These are phyloP conservation scores for Vannuccia rotundouncinata DNA, from an alignment of 2,888 invertebrate genomes.

Conservation along the genomic window DNA sequence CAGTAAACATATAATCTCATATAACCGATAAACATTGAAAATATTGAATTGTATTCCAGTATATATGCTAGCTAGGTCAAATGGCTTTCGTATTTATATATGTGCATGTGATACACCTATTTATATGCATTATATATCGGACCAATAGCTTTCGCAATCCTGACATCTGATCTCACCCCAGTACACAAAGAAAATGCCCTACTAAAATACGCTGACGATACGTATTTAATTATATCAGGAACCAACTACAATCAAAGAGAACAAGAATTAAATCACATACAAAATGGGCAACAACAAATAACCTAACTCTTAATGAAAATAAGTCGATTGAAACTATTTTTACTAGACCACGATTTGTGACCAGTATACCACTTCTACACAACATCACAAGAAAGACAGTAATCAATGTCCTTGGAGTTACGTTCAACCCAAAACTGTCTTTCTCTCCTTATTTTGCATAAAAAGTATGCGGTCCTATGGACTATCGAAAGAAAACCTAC, in stretches of 20 bases:
- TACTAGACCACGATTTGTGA: conserved; percentile 23
- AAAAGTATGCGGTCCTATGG: conserved; percentile 8
- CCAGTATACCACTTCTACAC: conserved; percentile 20
- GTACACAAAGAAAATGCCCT: conserved; percentile 7
- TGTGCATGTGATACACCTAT: too few relatives aligned
- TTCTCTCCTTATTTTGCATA: conserved; percentile 1
- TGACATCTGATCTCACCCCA: conserved; percentile 9
- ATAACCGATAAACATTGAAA: too few relatives aligned
- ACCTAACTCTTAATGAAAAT: conserved; percentile 4
- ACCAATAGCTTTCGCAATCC: conserved; percentile 16
- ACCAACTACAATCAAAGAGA: conserved; percentile 9
- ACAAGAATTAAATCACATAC: conserved; percentile 24
- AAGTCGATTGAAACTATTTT: conserved; percentile 24
- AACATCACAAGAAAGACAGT: conserved; percentile 15
- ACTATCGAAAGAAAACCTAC: conserved; percentile 24
- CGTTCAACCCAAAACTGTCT: conserved; percentile 24
- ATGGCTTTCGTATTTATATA: too few relatives aligned
- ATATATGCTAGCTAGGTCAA: too few relatives aligned
- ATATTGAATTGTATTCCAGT: too few relatives aligned
- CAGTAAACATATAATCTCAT: too few relatives aligned
- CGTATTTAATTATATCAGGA: not conserved
- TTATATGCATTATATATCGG: too few relatives aligned
- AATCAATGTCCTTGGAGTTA: conserved; percentile 18
- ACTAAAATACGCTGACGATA: conserved; percentile 25
- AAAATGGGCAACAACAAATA: conserved; percentile 18